Percentiles rank a stretch among this genome's conserved stretches.
Evolutionary conservation across 2,113 vertebrate genomes (phyloP).

Genomic region (Pica pica): DNA sequence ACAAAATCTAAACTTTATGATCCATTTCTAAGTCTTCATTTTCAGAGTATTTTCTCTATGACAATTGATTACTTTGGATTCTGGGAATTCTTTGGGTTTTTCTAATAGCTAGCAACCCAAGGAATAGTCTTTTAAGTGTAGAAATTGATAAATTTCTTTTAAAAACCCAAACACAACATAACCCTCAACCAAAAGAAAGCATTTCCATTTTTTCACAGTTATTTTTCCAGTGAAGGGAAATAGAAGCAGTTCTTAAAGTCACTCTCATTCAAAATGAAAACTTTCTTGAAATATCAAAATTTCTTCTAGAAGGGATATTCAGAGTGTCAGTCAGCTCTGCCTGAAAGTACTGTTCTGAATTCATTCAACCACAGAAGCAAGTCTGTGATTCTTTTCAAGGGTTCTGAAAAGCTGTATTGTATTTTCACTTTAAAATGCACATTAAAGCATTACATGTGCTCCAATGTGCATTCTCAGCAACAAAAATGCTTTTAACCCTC

Average conservation of each 20-base stretch:
- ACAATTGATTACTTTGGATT: background rate
- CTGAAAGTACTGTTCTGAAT: background rate
- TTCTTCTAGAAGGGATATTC: background rate
- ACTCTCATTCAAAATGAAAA: background rate
- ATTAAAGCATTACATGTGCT: conserved; percentile 36
- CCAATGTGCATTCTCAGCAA: conserved; percentile 44
- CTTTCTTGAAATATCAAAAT: background rate
- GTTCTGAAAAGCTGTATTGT: conserved; percentile 28
- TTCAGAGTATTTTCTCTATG: background rate
- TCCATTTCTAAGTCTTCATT: background rate
- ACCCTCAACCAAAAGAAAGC: background rate
- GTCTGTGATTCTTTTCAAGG: background rate
- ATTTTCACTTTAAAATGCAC: conserved; percentile 54
- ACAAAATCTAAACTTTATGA: background rate
- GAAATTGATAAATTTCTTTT: background rate
- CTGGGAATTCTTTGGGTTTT: background rate
- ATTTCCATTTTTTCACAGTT: background rate
- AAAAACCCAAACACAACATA: background rate
- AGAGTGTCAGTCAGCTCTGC: background rate
- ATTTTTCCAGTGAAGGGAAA: background rate
- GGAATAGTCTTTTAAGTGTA: background rate
- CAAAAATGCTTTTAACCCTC: conserved; percentile 59
- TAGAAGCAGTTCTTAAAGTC: background rate
- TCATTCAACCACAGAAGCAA: background rate
- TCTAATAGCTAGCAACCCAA: background rate